Base-by-base conservation (phyloP, 2,113 vertebrate genomes). In the Spilogale gracilis region DNA sequence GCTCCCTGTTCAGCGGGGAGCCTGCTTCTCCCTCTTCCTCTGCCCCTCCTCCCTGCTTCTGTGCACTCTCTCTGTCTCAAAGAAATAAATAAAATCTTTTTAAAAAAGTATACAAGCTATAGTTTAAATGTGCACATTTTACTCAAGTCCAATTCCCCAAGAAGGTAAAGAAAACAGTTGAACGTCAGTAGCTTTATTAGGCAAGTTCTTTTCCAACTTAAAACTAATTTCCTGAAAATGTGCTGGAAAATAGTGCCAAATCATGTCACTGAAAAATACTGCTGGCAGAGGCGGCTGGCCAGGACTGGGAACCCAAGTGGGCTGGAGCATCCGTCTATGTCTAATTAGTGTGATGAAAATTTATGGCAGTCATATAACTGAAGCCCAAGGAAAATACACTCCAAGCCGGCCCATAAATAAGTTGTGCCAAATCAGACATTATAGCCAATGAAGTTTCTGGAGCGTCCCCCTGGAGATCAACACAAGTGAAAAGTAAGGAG, bases 171-270 rank as follows among this genome's bases (percentile, higher is more conserved):
- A 96, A 90, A 96, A 76, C 54, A 95, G 81, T 38, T 88, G 91
- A 89, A 76, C 30, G 56, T 83, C 93, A 96, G 84, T 80, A 79
- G 88, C 20, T 90, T 94, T 91, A 92, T 84, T 92, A 92, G 27
- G 63, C 30, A 78, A 84, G 87, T 92, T 97, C 71, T 95, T 95
- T 86, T 93, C 89, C 74, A 97, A 92, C 80, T 54, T 95, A 95
- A 96, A 97, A 95, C 56, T 76, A 94, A 94, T 97, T 94, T 96
- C 90, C 87, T 83, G 92, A 81, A 97, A 95, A 97, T 74, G 74
- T 95, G 86, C 92, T 96, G n/a, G 60, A 91, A 97, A 96, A 81
- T 67, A 52, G 79, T 94, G 94, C 63, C 84, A 90, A 95, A 94
- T 65, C 58, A 87, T 88, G 86, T 96, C 92, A 97, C 80, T 84